Base-by-base conservation (phyloP, 2,797 vertebrate genomes). In the Orientallactaga sibirica region DNA sequence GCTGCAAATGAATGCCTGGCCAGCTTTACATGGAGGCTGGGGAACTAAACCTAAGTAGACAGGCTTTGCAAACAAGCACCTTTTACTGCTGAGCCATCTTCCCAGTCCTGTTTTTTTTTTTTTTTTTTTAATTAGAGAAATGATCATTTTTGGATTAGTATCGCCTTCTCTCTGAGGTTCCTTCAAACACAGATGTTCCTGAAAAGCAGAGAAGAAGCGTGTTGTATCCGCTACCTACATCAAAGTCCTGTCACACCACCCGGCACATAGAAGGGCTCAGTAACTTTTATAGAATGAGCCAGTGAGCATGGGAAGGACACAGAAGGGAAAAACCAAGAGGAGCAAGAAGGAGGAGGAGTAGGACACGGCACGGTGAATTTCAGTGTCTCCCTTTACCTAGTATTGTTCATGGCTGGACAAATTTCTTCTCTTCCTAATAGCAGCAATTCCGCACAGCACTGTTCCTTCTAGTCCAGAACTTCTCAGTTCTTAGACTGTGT, bases 111-210 rank as follows among this genome's bases (percentile, higher is more conserved):
- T 58, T 58, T 16, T 58, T 58, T 58, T 58, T 58, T 58, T 58
- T 7, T 25, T 55, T 68, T 33, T 15, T 41, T 41, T 22, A 22
- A 22, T 71, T 71, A 41, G 48, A 37, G 37, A 61, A 61, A 27
- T 37, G n/a, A 7, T 3, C 9, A 19, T 29, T 37, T 37, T 93
- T 92, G 27, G 12, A 61, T 79, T 75, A 90, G 41, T 0, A 76
- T 52, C 78, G 33, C 18, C 22, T 88, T 77, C 19, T 92, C 33
- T 75, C 43, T 67, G 14, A 62, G 20, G 18, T 55, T 64, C 88
- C 82, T 84, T 80, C 43, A 83, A 80, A 87, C 64, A 80, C 19
- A 62, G 76, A 92, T 70, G 22, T 25, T 92, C 3, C 22, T 29
- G 83, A 84, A 33, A 82, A 74, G 24, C 85, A n/a, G 75, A 70